Percentiles rank a stretch among this genome's conserved stretches.
Conservation (phyloP, 2,797 vertebrate species). For the Cirrhinus molitorella region DNA sequence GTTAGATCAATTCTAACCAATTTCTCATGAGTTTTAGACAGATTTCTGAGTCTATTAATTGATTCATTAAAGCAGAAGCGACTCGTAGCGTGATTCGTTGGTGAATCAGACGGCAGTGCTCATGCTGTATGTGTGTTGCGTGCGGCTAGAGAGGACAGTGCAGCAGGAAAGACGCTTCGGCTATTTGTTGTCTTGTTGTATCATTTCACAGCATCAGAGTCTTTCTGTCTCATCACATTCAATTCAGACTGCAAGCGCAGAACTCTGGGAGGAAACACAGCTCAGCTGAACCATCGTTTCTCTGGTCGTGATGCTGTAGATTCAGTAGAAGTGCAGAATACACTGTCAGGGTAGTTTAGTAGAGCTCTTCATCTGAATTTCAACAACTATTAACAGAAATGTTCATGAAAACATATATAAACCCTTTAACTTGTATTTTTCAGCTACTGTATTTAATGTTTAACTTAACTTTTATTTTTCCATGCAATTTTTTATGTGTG, state of each 20-base stretch:
- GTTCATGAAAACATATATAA: no score
- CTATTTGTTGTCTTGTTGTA: slow-evolving; percentile 24
- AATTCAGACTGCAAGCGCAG: background rate
- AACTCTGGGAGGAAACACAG: background rate
- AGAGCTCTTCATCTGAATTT: background rate
- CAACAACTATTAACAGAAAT: no score
- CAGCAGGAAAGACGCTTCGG: background rate
- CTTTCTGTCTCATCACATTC: slow-evolving; percentile 17
- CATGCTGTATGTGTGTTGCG: background rate
- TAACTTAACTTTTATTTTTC: no score
- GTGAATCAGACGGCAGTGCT: background rate
- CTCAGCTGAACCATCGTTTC: background rate
- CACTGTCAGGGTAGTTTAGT: background rate
- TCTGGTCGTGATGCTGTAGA: background rate
- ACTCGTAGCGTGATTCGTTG: no score
- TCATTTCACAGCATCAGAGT: background rate
- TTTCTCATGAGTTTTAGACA: background rate
- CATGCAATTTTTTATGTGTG: no score
- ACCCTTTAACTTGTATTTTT: no score
- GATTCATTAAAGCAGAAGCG: background rate
- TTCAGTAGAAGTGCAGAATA: background rate
- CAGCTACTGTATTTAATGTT: background rate
- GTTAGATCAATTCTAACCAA: background rate
- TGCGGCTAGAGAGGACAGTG: background rate
- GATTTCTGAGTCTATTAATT: background rate